Evolutionary conservation across 2,113 vertebrate genomes (phyloP).

Genomic region (Scopus umbretta): DNA sequence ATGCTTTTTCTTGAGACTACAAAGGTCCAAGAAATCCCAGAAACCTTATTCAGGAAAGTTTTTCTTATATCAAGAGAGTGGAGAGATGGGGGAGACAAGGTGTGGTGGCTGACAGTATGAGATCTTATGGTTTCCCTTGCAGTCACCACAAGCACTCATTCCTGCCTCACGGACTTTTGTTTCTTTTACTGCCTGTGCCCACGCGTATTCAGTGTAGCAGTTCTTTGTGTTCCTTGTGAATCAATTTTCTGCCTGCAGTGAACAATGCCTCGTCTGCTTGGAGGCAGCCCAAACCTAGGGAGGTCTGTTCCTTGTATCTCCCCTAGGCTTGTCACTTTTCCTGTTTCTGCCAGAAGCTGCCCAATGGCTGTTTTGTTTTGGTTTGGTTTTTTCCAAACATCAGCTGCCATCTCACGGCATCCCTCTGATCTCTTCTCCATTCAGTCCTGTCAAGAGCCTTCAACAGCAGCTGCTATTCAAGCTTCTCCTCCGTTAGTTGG

Average conservation of each 20-base stretch:
- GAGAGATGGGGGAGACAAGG: neutral
- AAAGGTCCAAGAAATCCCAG: neutral
- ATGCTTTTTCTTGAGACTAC: neutral
- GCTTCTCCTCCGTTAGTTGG: neutral
- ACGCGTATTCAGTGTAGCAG: neutral
- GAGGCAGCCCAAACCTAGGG: neutral
- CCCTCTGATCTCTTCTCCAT: neutral
- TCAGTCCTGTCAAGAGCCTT: neutral
- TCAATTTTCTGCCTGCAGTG: slow-evolving; percentile 12
- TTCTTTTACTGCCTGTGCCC: slow-evolving; percentile 3
- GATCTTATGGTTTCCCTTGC: neutral
- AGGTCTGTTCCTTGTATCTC: slow-evolving; percentile 13
- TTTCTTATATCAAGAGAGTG: neutral
- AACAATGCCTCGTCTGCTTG: neutral
- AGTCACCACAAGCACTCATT: neutral
- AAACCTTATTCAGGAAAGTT: neutral
- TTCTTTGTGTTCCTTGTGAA: slow-evolving; percentile 37
- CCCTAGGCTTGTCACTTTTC: neutral
- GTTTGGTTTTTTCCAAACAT: neutral
- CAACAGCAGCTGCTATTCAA: neutral
- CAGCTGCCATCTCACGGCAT: neutral
- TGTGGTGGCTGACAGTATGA: neutral
- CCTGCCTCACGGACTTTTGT: neutral
- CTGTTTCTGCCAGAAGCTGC: slow-evolving; percentile 12
- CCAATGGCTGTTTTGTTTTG: neutral